A percentile compares a stretch with the other conserved stretches of the same genome.
Conservation (phyloP, 2,113 vertebrate genomes). For the Sitta europaea region DNA sequence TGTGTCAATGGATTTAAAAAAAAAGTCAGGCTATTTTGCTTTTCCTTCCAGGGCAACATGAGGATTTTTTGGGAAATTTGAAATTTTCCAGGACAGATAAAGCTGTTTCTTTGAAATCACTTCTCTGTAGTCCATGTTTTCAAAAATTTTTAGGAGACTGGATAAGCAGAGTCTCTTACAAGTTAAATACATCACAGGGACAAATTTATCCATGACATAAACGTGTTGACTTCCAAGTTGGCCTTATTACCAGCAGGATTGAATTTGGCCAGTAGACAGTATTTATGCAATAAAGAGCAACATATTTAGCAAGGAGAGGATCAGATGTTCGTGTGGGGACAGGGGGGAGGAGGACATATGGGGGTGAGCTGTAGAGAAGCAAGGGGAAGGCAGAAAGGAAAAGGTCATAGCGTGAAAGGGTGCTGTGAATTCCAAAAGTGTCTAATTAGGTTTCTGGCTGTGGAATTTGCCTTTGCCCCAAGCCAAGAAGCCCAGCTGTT, state of each 20-base stretch:
- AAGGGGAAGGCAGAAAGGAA: constrained; percentile 20
- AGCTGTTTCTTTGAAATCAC: not conserved
- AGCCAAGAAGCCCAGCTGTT: constrained; percentile 65
- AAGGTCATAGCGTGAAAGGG: constrained; percentile 56
- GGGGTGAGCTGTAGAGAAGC: constrained; percentile 1
- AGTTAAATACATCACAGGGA: not conserved
- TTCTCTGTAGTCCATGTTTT: not conserved
- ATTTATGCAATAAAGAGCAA: constrained; percentile 6
- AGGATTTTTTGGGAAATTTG: not conserved
- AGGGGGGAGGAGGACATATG: not conserved
- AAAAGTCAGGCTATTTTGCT: not conserved
- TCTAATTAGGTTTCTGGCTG: constrained; percentile 65
- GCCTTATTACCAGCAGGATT: not conserved
- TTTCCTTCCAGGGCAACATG: not conserved
- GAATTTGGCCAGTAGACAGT: not conserved
- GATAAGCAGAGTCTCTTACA: not conserved
- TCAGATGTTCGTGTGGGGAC: not conserved
- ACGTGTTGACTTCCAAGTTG: constrained; percentile 2
- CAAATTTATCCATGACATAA: constrained; percentile 8
- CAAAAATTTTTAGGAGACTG: not conserved
- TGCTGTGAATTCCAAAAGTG: constrained; percentile 58
- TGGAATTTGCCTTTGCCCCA: constrained; percentile 67
- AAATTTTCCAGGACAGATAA: not conserved
- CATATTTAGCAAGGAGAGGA: not conserved
- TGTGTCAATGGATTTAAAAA: not conserved